Conservation (phyloP, 92 coral and sea anemone genomes). For the Zoanthus sociatus region DNA sequence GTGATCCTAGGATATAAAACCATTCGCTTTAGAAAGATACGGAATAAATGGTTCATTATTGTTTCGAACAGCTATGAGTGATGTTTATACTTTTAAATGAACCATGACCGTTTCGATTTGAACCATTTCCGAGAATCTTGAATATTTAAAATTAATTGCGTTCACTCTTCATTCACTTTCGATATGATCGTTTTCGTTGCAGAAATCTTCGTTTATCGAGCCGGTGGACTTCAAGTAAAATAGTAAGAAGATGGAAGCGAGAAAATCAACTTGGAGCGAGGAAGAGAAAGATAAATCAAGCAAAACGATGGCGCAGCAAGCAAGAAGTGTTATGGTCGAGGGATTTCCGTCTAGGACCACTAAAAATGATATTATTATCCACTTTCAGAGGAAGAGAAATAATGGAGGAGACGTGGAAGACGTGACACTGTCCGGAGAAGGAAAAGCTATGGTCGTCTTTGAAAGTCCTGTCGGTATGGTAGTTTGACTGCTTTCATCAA, state of each 20-base stretch:
- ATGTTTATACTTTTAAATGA: not conserved
- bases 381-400: conserved; percentile 27
- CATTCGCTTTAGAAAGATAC: not conserved
- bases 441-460: conserved; percentile 17
- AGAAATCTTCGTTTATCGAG: not conserved
- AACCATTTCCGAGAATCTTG: conserved; percentile 17
- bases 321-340: conserved; percentile 31
- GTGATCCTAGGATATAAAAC: not conserved
- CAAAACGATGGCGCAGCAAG: not conserved
- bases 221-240: not conserved
- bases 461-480: conserved; percentile 4
- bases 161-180: conserved; percentile 39
- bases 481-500: no score
- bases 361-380: not conserved
- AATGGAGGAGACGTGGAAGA: conserved; percentile 37
- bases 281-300: not conserved
- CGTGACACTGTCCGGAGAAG: not conserved
- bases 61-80: not conserved
- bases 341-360: not conserved
- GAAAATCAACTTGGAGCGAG: not conserved
- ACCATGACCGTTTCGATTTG: not conserved
- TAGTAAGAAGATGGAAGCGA: not conserved
- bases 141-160: conserved; percentile 18
- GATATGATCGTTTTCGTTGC: not conserved
- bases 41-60: not conserved